phyloP scores from a whole-genome alignment of 2,888 invertebrate genomes.

The Callyntrura guangdongensis region DNA sequence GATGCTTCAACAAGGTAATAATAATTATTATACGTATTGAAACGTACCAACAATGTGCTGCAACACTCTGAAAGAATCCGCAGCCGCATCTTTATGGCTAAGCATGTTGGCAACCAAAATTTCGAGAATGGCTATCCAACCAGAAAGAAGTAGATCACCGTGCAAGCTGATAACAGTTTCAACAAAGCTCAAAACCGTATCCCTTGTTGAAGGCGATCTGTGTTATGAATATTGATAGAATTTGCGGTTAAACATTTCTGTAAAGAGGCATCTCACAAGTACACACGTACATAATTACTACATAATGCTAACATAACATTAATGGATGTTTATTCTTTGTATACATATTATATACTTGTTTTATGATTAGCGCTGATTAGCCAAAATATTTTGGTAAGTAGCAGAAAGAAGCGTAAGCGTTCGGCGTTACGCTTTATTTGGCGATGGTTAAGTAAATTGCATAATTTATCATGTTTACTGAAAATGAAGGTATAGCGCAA shows the following conservation, averaged over 20 bases:
- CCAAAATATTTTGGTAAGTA: neutral
- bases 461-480: constrained; percentile 1
- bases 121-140: constrained; percentile 79
- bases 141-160: constrained; percentile 78
- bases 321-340: neutral
- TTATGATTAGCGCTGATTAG: neutral
- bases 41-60: constrained; percentile 75
- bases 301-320: neutral
- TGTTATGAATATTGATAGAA: constrained; percentile 37
- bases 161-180: constrained; percentile 77
- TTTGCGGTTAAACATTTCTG: neutral
- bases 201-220: constrained; percentile 73
- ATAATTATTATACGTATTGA: neutral
- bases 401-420: neutral
- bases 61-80: constrained; percentile 73
- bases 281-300: neutral
- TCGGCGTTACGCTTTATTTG: neutral
- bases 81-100: constrained; percentile 71
- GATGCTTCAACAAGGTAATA: neutral
- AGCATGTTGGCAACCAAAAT: constrained; percentile 76
- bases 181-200: constrained; percentile 77
- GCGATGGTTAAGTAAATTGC: neutral
- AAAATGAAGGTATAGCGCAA: neutral
- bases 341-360: neutral
- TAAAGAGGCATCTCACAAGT: neutral